Evolutionary conservation across 2,888 invertebrate genomes (phyloP), one percentile per base, ranked within the genome.

Genomic region (Macrosiphum euphorbiae): DNA sequence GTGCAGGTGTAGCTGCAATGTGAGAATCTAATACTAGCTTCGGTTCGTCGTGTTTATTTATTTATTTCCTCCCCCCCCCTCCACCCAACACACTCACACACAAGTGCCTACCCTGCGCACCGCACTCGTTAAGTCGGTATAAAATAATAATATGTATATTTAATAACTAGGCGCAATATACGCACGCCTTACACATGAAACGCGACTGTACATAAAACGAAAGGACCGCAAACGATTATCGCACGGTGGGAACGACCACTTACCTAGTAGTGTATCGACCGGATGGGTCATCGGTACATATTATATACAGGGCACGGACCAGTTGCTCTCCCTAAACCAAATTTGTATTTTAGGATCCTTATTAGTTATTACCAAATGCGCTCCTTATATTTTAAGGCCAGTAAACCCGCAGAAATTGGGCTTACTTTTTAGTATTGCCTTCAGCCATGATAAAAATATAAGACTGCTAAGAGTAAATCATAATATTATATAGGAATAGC

Each of bases 21-120:
- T 90, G 90, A 90, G 90, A 90, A 78, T 78, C 50, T 50, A 52
- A 87, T 85, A 55, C 55, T 7, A n/a, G 78, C 35, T 78, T 35
- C 58, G 47, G 86, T 87, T 86, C 58, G 58, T 85, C 26, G 91
- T 84, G 28, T 47, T 58, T 85, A 28, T 58, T 61, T 90, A 88
- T 67, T 89, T 89, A 24, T 89, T 89, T 28, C n/a, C 44, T 90
- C n/a, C 41, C 55, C 55, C 44, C 44, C 44, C 44, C 44, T 47
- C 44, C 26, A 13, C n/a, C 35, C 78, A n/a, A n/a, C 67, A 67
- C n/a, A 67, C 61, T n/a, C 67, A 5, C n/a, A 58, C 26, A 8
- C 58, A 58, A 24, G 24, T 7, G 28, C 7, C 44, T 8, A 7
- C 28, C 10, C 47, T 0, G 47, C 28, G 8, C 61, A 61, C 61